Evolutionary conservation across 2,113 vertebrate genomes (phyloP), one percentile per base, ranked within the genome.

Genomic region (Archocentrus centrarchus): DNA sequence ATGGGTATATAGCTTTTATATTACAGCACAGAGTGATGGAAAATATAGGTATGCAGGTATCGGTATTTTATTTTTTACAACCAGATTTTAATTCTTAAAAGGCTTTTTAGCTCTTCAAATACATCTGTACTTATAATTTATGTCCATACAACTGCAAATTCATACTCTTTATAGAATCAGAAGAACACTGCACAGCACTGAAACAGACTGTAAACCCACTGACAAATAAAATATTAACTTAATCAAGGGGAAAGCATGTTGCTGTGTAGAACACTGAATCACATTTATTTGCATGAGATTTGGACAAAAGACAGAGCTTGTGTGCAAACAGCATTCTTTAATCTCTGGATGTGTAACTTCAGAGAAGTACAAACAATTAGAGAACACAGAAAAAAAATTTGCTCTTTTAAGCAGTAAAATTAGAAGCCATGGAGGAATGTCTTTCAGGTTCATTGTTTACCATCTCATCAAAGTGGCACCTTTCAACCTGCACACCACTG

Each of bases 381-480:
- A 77, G 68, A 76, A 78, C 22, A 73, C 15, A 75, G 11, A 14
- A 27, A 20, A n/a, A 11, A 39, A 57, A 7, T 39, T 27, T 5
- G 9, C 1, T 55, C 61, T 78, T 57, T 66, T 22, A 30, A 73
- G 68, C 68, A 73, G 68, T 73, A 55, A 62, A 81, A 55, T 22
- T 41, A 15, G 15, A 20, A 82, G 57, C 27, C 22, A 64, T 8
- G 39, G 14, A 82, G 27, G 37, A 80, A 27, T 44, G 59, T 68
- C 32, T 84, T 82, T 83, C 66, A 77, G 66, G 75, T 85, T 88
- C 62, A 86, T 87, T 90, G 70, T 87, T 88, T 82, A 79, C 58
- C 30, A 39, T 88, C 79, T 62, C 59, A 32, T 90, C 44, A 80
- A 75, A 86, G 62, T 85, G 77, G 18, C 75, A 90, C 64, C 53